A percentile compares a stretch with the other conserved stretches of the same genome.
These are phyloP conservation scores for Protula sp. DNA, from an alignment of 2,888 invertebrate genomes.

Conservation along the genomic window DNA sequence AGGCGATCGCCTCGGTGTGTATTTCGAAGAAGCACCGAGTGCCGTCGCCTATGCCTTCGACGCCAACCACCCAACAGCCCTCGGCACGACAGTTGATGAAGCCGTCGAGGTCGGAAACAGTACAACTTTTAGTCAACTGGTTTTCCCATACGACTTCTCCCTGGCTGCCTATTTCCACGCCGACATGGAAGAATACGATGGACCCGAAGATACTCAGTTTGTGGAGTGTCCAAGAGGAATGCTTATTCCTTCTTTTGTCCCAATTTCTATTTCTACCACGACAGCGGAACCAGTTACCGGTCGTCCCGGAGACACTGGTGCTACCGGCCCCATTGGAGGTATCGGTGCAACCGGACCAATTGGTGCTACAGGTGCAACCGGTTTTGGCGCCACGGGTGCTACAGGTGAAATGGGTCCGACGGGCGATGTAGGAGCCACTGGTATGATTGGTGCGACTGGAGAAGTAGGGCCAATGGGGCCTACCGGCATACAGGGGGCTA, in stretches of 20 bases:
- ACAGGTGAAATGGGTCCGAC: not conserved
- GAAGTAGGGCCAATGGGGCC: not conserved
- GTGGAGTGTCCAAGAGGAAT: slow-evolving; percentile 8
- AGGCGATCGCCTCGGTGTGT: slow-evolving; percentile 15
- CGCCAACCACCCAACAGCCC: not conserved
- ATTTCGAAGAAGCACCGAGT: slow-evolving; percentile 5
- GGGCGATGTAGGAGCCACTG: not conserved
- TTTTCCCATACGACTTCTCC: slow-evolving; percentile 17
- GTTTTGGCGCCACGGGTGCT: not conserved
- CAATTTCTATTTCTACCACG: not conserved
- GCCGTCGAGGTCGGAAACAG: not conserved
- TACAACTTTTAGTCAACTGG: slow-evolving; percentile 2
- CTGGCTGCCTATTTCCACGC: slow-evolving; percentile 11
- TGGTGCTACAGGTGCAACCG: not conserved
- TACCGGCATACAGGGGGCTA: not conserved
- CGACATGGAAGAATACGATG: not conserved
- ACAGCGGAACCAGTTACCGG: slow-evolving; percentile 5
- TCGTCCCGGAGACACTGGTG: not conserved
- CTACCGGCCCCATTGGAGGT: not conserved
- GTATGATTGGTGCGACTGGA: not conserved
- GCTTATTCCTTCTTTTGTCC: slow-evolving; percentile 5
- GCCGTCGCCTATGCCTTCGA: slow-evolving; percentile 12
- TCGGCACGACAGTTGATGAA: not conserved
- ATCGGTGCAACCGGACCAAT: not conserved
- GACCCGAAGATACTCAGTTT: not conserved